Evolutionary conservation across 2,797 vertebrate species (phyloP).

Genomic region (Emys orbicularis): DNA sequence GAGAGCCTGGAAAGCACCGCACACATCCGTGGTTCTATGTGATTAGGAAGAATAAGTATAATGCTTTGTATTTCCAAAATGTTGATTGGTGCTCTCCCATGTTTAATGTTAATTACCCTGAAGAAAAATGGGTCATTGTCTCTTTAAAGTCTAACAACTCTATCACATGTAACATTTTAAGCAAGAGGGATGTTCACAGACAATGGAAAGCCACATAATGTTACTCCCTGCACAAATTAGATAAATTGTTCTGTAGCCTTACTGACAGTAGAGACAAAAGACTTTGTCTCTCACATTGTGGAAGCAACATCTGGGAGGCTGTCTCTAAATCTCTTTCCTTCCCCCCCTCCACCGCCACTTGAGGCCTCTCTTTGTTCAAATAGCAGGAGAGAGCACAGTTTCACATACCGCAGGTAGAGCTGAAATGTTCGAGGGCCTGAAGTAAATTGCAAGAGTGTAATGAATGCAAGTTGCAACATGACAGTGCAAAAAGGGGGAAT

Average conservation of each 20-base stretch:
- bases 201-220: slow-evolving; percentile 43
- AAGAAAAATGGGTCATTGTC: background rate
- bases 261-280: slow-evolving; percentile 65
- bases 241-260: slow-evolving; percentile 46
- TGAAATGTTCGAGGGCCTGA: background rate
- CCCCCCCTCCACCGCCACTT: background rate
- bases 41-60: slow-evolving; percentile 63
- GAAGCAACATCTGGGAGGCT: slow-evolving; percentile 65
- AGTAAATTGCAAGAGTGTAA: background rate
- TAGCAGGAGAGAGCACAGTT: background rate
- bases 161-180: slow-evolving; percentile 19
- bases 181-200: slow-evolving; percentile 16
- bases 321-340: background rate
- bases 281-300: slow-evolving; percentile 28
- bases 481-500: background rate
- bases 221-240: slow-evolving; percentile 25
- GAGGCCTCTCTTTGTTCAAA: slow-evolving; percentile 50
- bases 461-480: background rate
- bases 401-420: background rate
- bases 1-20: slow-evolving; percentile 22
- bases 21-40: slow-evolving; percentile 18
- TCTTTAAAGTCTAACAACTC: slow-evolving; percentile 54
- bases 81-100: slow-evolving; percentile 39
- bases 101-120: background rate
- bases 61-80: slow-evolving; percentile 6